Evolutionary conservation across 2,113 vertebrate species (phyloP).

Genomic region (Oncorhynchus kisutch): DNA sequence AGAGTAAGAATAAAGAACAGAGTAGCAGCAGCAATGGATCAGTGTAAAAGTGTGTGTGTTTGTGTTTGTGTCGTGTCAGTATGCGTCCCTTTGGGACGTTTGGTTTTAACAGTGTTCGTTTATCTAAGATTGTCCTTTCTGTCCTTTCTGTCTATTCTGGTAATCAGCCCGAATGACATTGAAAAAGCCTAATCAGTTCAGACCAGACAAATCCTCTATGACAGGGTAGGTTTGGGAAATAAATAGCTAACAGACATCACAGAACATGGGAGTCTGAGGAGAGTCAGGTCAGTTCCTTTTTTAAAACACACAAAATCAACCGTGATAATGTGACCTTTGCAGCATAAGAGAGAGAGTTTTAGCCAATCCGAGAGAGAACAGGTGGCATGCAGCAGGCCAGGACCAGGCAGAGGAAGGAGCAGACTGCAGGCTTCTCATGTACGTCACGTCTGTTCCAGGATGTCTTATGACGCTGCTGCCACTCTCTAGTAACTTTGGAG

Average conservation of each 20-base stretch:
- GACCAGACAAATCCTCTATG: too few species aligned
- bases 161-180: too few species aligned
- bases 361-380: constrained; percentile 31
- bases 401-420: neutral
- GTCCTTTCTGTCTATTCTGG: too few species aligned
- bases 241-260: constrained; percentile 2
- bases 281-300: constrained; percentile 16
- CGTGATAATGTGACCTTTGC: constrained; percentile 37
- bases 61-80: too few species aligned
- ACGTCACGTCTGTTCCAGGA: constrained; percentile 19
- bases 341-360: neutral
- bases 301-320: constrained; percentile 18
- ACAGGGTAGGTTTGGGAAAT: neutral
- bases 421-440: constrained; percentile 32
- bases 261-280: constrained; percentile 13
- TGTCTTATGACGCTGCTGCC: constrained; percentile 24
- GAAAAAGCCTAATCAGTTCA: too few species aligned
- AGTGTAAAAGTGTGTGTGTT: too few species aligned
- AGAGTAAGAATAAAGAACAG: too few species aligned
- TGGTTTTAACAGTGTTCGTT: too few species aligned
- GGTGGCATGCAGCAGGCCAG: constrained; percentile 25
- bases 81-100: too few species aligned
- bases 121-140: too few species aligned
- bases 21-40: too few species aligned
- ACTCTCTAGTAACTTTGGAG: constrained; percentile 11